phyloP scores from a whole-genome alignment of 2,888 invertebrate species.

The Philhelius pedissequus region DNA sequence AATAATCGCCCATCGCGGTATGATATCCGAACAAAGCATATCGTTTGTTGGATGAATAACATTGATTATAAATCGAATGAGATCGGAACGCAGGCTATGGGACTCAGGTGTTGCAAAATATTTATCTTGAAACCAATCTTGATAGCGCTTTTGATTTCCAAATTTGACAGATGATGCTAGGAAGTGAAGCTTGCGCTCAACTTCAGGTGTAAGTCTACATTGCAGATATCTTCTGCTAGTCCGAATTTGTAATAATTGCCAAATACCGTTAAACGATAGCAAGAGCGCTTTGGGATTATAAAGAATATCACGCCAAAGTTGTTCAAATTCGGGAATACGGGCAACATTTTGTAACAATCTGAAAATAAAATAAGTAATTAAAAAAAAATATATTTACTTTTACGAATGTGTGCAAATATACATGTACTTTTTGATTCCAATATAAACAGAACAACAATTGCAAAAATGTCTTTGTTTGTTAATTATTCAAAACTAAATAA shows the following conservation, averaged over 20 bases:
- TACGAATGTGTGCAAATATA: too few relatives aligned
- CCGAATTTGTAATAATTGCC: conserved; percentile 82
- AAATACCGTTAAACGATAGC: conserved; percentile 83
- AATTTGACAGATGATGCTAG: conserved; percentile 82
- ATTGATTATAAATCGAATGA: conserved; percentile 85
- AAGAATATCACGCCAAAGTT: conserved; percentile 84
- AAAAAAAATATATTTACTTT: too few relatives aligned
- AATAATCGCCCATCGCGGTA: conserved; percentile 86
- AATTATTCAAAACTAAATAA: too few relatives aligned
- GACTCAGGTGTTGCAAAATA: conserved; percentile 85
- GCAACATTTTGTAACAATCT: conserved; percentile 84
- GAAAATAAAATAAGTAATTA: neutral
- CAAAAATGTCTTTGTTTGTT: too few relatives aligned
- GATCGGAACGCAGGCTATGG: conserved; percentile 84
- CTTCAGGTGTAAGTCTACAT: conserved; percentile 83
- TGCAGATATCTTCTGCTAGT: conserved; percentile 83
- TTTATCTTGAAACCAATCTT: conserved; percentile 86
- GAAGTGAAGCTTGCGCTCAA: conserved; percentile 84
- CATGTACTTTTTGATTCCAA: neutral
- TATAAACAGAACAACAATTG: neutral
- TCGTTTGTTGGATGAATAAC: conserved; percentile 86
- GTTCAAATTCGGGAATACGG: conserved; percentile 84
- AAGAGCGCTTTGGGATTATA: conserved; percentile 82
- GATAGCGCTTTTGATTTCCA: conserved; percentile 84
- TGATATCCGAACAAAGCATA: conserved; percentile 84